Base-by-base conservation (phyloP, 1,140 invertebrate genomes). In the Lepeophtheirus salmonis region DNA sequence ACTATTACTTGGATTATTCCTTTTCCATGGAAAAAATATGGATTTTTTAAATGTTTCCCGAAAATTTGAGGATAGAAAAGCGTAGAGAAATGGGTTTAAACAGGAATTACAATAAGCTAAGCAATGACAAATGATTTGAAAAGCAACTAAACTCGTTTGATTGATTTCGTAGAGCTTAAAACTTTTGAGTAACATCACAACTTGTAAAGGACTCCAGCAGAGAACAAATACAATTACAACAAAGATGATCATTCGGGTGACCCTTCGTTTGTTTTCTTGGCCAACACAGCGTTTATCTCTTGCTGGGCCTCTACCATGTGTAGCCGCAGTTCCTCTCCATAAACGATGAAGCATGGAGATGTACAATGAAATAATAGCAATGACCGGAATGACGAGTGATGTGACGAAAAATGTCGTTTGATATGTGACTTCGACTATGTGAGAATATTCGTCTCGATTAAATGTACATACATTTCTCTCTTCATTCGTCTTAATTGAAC, bases 81-180 rank as follows among this genome's bases (percentile, higher is more conserved):
- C 89, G 71, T 97, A 97, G n/a, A 97, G 78, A 50, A 95, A 83
- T 0, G 94, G 94, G 73, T 97, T 97, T 66, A 97, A 89, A 75
- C 89, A 95, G 23, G 88, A 91, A 70, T 97, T 97, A 17, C 89
- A 89, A 0, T 88, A 81, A 0, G 90, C 92, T 1, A 97, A 74
- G 91, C 92, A 97, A 71, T 97, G 91, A 0, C 91, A 25, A 22
- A 61, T 54, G 4, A 61, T 61, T 22, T 61, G 57, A 20, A 60
- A 21, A 17, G 30, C 16, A 16, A 60, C 57, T 10, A 51, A 3
- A 21, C 18, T 41, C 2, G 14, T 21, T 17, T 18, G 18, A 51
- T 17, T 70, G 18, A 80, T 75, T 52, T 80, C 78, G 71, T 85
- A 89, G 50, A 76, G 67, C 62, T 80, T 72, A 21, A 87, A 67